A percentile compares a stretch with the other conserved stretches of the same genome.
Evolutionary conservation across 2,888 invertebrate genomes (phyloP).

Genomic region (Stenoptilia bipunctidactyla): DNA sequence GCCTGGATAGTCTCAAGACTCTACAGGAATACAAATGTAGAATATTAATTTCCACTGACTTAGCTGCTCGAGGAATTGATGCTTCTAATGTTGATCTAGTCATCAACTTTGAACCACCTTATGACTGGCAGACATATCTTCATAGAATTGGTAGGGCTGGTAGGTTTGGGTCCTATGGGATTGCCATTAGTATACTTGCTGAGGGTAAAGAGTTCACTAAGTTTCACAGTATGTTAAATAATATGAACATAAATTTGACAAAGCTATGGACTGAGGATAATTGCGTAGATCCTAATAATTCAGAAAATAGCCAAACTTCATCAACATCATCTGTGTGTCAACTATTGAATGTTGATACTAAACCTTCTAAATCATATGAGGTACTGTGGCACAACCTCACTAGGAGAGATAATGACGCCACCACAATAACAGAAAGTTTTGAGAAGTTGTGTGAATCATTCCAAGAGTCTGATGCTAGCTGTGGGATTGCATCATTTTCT

Average conservation of each 20-base stretch:
- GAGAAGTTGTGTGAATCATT: slow-evolving; percentile 26
- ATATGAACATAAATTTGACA: slow-evolving; percentile 38
- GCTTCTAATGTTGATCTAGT: slow-evolving; percentile 93
- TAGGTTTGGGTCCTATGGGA: slow-evolving; percentile 89
- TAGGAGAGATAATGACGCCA: slow-evolving; percentile 10
- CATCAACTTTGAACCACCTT: slow-evolving; percentile 91
- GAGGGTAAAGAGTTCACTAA: slow-evolving; percentile 73
- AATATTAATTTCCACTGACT: slow-evolving; percentile 90
- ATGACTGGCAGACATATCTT: slow-evolving; percentile 85
- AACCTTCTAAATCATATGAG: slow-evolving; percentile 12
- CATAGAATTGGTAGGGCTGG: slow-evolving; percentile 97
- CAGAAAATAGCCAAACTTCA: slow-evolving; percentile 7
- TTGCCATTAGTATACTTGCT: slow-evolving; percentile 80
- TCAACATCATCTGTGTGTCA: neutral
- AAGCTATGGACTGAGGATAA: slow-evolving; percentile 33
- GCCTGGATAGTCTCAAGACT: slow-evolving; percentile 81
- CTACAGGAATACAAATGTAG: slow-evolving; percentile 86
- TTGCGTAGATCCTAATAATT: neutral
- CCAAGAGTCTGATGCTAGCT: slow-evolving; percentile 15
- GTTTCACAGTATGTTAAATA: slow-evolving; percentile 70
- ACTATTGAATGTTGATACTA: neutral
- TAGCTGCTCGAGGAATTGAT: slow-evolving; percentile 95
- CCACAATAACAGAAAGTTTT: slow-evolving; percentile 21
- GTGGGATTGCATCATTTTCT: slow-evolving; percentile 28
- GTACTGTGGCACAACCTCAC: slow-evolving; percentile 28